These are phyloP conservation scores for Teleiodes luculella DNA, from an alignment of 2,888 invertebrate species.

Conservation along the genomic window DNA sequence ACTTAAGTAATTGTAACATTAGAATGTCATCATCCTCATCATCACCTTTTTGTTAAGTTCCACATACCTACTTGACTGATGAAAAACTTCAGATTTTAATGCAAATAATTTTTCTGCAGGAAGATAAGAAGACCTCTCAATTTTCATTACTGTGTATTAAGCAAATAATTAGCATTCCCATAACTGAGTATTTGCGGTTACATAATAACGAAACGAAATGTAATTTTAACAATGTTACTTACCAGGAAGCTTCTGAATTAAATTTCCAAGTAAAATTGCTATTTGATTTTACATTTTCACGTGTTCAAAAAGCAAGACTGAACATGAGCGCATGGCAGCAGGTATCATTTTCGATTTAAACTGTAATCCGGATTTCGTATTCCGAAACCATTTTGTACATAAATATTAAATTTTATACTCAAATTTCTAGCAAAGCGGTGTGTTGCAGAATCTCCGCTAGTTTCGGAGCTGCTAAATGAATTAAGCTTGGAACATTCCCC, in stretches of 20 bases:
- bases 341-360: not conserved
- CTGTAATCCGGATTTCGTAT: conserved; percentile 3
- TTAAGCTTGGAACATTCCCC: conserved; percentile 48
- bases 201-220: no score
- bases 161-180: no score
- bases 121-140: no score
- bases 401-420: conserved; percentile 5
- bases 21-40: no score
- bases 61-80: no score
- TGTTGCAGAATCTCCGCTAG: conserved; percentile 30
- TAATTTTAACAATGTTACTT: not conserved
- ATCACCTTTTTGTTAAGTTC: no score
- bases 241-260: not conserved
- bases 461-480: conserved; percentile 60
- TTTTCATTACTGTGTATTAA: no score
- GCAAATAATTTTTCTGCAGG: no score
- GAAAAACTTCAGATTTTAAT: no score
- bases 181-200: no score
- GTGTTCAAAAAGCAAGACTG: not conserved
- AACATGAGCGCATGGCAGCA: not conserved
- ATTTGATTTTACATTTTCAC: not conserved
- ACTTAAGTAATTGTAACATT: no score
- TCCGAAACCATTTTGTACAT: conserved; percentile 4
- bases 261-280: not conserved
- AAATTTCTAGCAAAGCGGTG: not conserved